Evolutionary conservation across 2,797 vertebrate species (phyloP).

Genomic region (Ataeniobius toweri): DNA sequence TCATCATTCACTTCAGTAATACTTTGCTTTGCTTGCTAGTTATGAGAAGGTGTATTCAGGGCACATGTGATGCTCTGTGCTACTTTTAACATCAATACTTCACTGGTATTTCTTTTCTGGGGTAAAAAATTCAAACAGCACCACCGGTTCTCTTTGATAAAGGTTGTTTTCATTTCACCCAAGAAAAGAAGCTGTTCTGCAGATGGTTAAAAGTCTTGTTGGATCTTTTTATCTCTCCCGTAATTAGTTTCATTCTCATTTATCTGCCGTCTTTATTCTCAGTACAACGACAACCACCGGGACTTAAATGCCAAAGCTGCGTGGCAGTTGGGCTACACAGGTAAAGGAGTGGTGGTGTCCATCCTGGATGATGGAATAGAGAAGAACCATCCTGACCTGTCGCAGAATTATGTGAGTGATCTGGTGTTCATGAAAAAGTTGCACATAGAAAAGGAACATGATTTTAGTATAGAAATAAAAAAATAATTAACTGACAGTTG

Average conservation of each 20-base stretch:
- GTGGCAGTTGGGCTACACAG: conserved; percentile 94
- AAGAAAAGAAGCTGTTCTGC: not conserved
- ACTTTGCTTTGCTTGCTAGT: conserved; percentile 15
- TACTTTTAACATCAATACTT: not conserved
- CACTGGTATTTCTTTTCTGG: not conserved
- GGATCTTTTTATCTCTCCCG: conserved; percentile 13
- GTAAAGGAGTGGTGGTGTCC: conserved; percentile 93
- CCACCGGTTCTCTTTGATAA: conserved; percentile 8
- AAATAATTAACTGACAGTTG: not conserved
- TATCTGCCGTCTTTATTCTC: conserved; percentile 47
- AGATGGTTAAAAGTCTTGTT: not conserved
- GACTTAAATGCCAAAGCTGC: conserved; percentile 94
- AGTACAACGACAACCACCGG: conserved; percentile 88
- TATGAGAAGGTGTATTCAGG: conserved; percentile 37
- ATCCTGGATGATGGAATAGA: conserved; percentile 98
- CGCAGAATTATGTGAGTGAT: conserved; percentile 76
- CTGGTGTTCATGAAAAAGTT: not conserved
- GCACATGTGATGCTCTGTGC: not conserved
- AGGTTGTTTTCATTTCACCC: conserved; percentile 21
- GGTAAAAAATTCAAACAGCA: conserved; percentile 12
- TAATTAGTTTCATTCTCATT: conserved; percentile 48
- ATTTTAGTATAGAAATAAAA: not conserved
- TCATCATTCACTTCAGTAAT: conserved; percentile 19
- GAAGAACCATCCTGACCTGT: conserved; percentile 96
- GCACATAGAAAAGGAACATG: not conserved